Base-by-base conservation (phyloP, 2,113 vertebrate species). In the Xiphophorus couchianus region DNA sequence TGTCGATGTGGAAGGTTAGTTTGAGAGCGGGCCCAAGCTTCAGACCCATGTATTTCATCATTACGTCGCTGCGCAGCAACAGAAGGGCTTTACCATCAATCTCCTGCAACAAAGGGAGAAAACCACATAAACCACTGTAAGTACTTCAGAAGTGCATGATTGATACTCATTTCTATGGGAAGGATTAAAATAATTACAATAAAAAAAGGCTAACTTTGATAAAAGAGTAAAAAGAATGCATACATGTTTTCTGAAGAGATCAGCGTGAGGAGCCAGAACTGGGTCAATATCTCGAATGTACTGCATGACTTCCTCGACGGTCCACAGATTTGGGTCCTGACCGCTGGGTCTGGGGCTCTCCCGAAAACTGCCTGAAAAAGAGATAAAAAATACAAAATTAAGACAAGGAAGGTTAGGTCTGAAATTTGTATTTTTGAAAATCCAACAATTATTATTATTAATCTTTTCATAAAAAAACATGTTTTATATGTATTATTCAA, bases 11-110 rank as follows among this genome's bases (percentile, higher is more conserved):
- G 92, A 97, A 98, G 79, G 94, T 96, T 84, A 99, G 96, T 92
- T 99, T 99, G 90, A 99, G 95, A 10, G 98, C 96, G 0, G 98
- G 98, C 15, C 98, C 98, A 77, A 99, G 95, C 93, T 99, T 99
- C 86, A 99, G 92, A 58, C 98, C 98, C 98, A 99, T 99, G 92
- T 99, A 99, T 86, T 97, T 97, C 96, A 97, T 98, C 96, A 98
- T 97, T 93, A 96, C 95, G 85, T 98, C 97, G 0, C 96, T 97
- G 4, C 96, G 94, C 80, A 98, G 92, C 86, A 98, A 74, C 44
- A 98, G 94, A 68, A 98, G 94, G 10, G 97, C 97, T 72, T 96
- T 97, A 13, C 97, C 97, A 0, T 98, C 97, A 54, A 98, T 97
- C 92, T 98, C 97, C 97, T 98, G 90, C 1, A 81, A 77, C 31